These are phyloP conservation scores for Xestobium rufovillosum DNA, from an alignment of 2,888 invertebrate species.

Conservation along the genomic window DNA sequence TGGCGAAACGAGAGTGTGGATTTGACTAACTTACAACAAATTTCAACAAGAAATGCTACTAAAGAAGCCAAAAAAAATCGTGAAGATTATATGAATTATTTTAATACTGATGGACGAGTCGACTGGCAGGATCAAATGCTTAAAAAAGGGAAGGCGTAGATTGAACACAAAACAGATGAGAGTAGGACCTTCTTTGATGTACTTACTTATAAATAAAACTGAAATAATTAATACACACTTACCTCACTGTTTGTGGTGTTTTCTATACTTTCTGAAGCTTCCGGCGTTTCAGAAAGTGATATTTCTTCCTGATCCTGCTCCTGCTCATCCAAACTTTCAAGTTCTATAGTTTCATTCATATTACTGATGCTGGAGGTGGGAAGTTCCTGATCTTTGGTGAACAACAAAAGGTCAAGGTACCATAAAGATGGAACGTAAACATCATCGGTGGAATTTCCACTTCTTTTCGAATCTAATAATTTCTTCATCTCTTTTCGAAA, in stretches of 20 bases:
- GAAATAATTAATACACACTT: too few species aligned
- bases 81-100: too few species aligned
- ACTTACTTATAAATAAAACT: too few species aligned
- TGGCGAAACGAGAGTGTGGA: too few species aligned
- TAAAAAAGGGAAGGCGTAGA: constrained; percentile 9
- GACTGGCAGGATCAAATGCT: constrained; percentile 10
- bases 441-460: constrained; percentile 11
- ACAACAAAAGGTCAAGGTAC: constrained; percentile 15
- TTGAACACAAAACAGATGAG: constrained; percentile 1
- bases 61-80: too few species aligned
- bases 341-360: constrained; percentile 6
- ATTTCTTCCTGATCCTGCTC: constrained; percentile 5
- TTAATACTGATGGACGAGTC: constrained; percentile 7
- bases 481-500: constrained; percentile 17
- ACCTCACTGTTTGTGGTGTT: too few species aligned
- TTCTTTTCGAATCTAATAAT: constrained; percentile 8
- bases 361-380: constrained; percentile 11
- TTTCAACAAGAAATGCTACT: too few species aligned
- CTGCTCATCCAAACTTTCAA: constrained; percentile 1
- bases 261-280: too few species aligned
- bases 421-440: constrained; percentile 14
- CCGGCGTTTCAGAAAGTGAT: too few species aligned
- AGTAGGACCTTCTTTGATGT: too few species aligned
- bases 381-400: constrained; percentile 24
- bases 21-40: too few species aligned